Evolutionary conservation across 2,888 invertebrate species (phyloP).

Genomic region (Tachystola acroxantha): DNA sequence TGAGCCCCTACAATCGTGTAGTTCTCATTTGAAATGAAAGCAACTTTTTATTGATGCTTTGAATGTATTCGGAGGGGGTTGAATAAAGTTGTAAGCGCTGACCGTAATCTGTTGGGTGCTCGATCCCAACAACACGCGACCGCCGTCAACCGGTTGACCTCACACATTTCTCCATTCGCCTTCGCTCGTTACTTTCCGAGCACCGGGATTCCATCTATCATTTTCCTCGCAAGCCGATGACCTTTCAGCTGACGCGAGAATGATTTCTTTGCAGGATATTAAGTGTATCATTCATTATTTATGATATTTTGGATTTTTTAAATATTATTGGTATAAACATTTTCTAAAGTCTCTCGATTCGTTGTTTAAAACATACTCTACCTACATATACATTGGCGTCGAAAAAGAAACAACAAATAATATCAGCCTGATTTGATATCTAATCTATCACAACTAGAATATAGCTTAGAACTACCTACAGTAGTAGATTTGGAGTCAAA

Average conservation of each 20-base stretch:
- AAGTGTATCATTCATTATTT: neutral
- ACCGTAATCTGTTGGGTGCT: slow-evolving; percentile 57
- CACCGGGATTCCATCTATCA: slow-evolving; percentile 58
- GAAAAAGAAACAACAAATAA: too few species aligned
- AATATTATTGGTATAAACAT: too few species aligned
- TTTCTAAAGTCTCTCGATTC: too few species aligned
- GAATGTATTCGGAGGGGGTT: slow-evolving; percentile 39
- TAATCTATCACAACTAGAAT: too few species aligned
- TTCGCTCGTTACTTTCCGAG: slow-evolving; percentile 54
- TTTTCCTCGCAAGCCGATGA: slow-evolving; percentile 46
- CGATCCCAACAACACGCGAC: slow-evolving; percentile 50
- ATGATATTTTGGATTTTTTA: too few species aligned
- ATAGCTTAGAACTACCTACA: too few species aligned
- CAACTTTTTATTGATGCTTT: slow-evolving; percentile 46
- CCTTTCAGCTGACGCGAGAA: slow-evolving; percentile 41
- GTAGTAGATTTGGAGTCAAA: too few species aligned
- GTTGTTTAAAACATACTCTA: too few species aligned
- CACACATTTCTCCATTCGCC: slow-evolving; percentile 52
- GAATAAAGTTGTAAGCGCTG: slow-evolving; percentile 55
- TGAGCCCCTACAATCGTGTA: slow-evolving; percentile 26
- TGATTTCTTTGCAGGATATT: slow-evolving; percentile 34
- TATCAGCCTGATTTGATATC: too few species aligned
- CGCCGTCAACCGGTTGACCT: slow-evolving; percentile 55
- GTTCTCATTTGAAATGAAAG: slow-evolving; percentile 44
- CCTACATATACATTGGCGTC: too few species aligned